Percentiles rank a stretch among this genome's conserved stretches.
These are phyloP conservation scores for Sepioteuthis lessoniana DNA, from an alignment of 2,888 invertebrate genomes.

Conservation along the genomic window DNA sequence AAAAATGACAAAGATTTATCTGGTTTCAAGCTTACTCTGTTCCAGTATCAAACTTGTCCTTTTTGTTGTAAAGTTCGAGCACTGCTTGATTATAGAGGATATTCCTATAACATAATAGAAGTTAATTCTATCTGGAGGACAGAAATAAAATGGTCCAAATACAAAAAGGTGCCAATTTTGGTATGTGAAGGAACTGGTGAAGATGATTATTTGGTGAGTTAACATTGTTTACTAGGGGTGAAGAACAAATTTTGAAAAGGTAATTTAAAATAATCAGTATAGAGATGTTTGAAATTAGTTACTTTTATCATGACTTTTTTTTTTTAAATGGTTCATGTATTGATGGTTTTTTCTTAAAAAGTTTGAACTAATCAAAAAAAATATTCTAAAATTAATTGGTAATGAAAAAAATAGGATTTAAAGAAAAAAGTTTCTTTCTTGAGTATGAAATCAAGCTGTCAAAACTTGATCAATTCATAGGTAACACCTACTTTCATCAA, in stretches of 20 bases:
- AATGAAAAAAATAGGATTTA: too few species aligned
- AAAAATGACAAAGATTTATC: conserved; percentile 59
- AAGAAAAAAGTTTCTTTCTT: too few species aligned
- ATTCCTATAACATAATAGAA: conserved; percentile 96
- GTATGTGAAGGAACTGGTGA: conserved; percentile 80
- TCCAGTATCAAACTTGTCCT: conserved; percentile 97
- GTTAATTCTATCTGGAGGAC: conserved; percentile 95
- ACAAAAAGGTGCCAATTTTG: conserved; percentile 95
- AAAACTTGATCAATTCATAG: too few species aligned
- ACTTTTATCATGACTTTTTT: too few species aligned
- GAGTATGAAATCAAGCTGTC: too few species aligned
- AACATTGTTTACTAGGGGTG: not conserved
- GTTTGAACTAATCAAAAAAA: too few species aligned
- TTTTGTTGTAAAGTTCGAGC: conserved; percentile 89
- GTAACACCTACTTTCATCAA: too few species aligned
- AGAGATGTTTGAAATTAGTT: too few species aligned
- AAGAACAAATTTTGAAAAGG: not conserved
- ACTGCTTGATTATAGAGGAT: conserved; percentile 88
- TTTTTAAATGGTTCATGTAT: too few species aligned
- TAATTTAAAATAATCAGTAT: not conserved
- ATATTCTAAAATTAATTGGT: too few species aligned
- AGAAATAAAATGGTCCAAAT: conserved; percentile 92
- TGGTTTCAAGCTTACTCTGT: conserved; percentile 84
- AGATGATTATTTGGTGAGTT: conserved; percentile 74
- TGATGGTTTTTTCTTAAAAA: too few species aligned